These are phyloP conservation scores for Anolis carolinensis DNA, from an alignment of 2,113 vertebrate genomes.

Conservation along the genomic window DNA sequence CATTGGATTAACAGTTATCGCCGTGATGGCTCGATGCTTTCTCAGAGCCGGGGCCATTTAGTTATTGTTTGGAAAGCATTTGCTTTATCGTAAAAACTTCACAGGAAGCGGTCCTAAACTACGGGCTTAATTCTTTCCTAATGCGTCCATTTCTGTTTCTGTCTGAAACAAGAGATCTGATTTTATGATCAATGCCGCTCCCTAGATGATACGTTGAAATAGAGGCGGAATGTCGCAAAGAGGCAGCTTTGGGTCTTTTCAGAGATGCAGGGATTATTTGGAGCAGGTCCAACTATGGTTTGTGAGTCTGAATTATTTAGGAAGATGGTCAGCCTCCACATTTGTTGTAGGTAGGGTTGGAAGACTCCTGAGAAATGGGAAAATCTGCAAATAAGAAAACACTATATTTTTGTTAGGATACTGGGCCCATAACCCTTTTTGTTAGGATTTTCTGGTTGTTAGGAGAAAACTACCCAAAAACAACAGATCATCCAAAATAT, in stretches of 20 bases:
- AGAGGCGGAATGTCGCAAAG: neutral
- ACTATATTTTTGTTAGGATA: too few relatives aligned
- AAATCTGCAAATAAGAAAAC: too few relatives aligned
- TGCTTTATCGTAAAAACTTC: conserved; percentile 45
- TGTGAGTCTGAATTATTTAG: neutral
- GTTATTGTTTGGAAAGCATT: conserved; percentile 65
- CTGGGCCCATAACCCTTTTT: too few relatives aligned
- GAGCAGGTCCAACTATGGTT: neutral
- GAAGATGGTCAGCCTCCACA: neutral
- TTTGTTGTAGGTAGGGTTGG: too few relatives aligned
- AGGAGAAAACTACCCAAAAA: too few relatives aligned
- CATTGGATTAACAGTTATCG: conserved; percentile 88
- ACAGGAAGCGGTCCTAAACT: conserved; percentile 40
- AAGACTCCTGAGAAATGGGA: too few relatives aligned
- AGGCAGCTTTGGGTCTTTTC: neutral
- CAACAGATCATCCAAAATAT: too few relatives aligned
- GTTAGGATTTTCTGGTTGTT: too few relatives aligned
- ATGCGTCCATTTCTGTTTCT: conserved; percentile 41
- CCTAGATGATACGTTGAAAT: neutral
- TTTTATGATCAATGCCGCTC: neutral
- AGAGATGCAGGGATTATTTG: neutral
- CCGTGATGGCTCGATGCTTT: conserved; percentile 75
- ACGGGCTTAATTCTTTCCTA: conserved; percentile 61
- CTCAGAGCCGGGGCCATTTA: conserved; percentile 66
- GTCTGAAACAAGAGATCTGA: neutral